A percentile compares a stretch with the other conserved stretches of the same genome.
phyloP scores from a whole-genome alignment of 2,888 invertebrate species.

The Epirrita christyi region DNA sequence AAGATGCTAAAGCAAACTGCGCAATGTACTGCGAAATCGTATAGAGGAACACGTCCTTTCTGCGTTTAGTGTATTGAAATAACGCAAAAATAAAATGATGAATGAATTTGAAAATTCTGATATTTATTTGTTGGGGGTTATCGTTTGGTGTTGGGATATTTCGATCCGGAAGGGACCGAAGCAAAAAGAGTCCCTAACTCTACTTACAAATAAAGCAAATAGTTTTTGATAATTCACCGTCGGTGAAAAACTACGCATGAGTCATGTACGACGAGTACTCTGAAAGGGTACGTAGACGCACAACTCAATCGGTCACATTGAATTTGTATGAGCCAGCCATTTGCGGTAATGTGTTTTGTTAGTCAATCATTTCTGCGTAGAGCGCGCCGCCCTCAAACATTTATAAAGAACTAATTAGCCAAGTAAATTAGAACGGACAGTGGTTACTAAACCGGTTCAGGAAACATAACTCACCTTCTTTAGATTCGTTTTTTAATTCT shows the following conservation, averaged over 20 bases:
- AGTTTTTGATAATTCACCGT: too few species aligned
- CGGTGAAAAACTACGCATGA: conserved; percentile 1
- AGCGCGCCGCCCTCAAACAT: conserved; percentile 32
- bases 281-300: conserved; percentile 9
- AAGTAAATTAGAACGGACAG: conserved; percentile 25
- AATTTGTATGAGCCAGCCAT: conserved; percentile 40
- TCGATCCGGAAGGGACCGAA: too few species aligned
- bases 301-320: conserved; percentile 33
- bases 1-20: too few species aligned
- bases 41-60: too few species aligned
- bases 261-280: conserved; percentile 3
- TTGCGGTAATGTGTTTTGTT: conserved; percentile 36
- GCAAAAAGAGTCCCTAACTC: too few species aligned
- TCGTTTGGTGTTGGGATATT: too few species aligned
- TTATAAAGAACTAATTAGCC: conserved; percentile 33
- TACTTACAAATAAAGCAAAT: too few species aligned
- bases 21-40: too few species aligned
- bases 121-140: too few species aligned
- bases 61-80: too few species aligned
- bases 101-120: too few species aligned
- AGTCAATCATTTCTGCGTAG: conserved; percentile 39
- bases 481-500: conserved; percentile 78
- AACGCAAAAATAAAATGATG: too few species aligned
- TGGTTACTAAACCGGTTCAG: conserved; percentile 1
- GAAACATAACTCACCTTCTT: conserved; percentile 71